A percentile compares a stretch with the other conserved stretches of the same genome.
phyloP scores from a whole-genome alignment of 2,888 invertebrate species.

The Pheosia tremula region DNA sequence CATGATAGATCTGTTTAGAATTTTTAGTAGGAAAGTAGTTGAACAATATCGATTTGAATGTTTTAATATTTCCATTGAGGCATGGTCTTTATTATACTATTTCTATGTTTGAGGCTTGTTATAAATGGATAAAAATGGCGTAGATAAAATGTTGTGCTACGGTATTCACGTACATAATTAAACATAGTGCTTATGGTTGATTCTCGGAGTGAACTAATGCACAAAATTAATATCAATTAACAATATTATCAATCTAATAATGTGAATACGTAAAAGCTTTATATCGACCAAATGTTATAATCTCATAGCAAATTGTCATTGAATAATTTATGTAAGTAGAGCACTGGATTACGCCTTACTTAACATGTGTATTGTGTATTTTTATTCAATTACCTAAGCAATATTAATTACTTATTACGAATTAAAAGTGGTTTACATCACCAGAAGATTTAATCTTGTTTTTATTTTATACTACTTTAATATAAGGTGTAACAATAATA shows the following conservation, averaged over 20 bases:
- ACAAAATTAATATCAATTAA: conserved; percentile 10
- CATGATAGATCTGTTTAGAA: conserved; percentile 36
- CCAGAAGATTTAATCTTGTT: conserved; percentile 38
- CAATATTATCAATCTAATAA: conserved; percentile 32
- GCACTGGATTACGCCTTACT: conserved; percentile 63
- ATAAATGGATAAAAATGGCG: conserved; percentile 11
- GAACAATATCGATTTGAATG: conserved; percentile 37
- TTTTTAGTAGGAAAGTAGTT: conserved; percentile 45
- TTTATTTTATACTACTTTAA: conserved; percentile 11
- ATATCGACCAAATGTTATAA: conserved; percentile 31
- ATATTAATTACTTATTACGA: conserved; percentile 75
- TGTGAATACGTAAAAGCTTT: conserved; percentile 42
- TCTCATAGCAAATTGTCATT: conserved; percentile 36
- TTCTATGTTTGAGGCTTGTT: conserved; percentile 34
- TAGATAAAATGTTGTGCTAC: conserved; percentile 24
- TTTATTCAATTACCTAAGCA: conserved; percentile 76
- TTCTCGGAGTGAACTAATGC: too few species aligned
- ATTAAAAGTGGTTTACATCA: conserved; percentile 76
- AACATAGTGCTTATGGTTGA: too few species aligned
- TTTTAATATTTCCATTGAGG: conserved; percentile 40
- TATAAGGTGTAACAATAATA: too few species aligned
- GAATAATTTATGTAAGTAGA: conserved; percentile 48
- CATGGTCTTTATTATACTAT: conserved; percentile 35
- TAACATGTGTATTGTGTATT: conserved; percentile 69
- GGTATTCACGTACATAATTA: conserved; percentile 26